Base-by-base conservation (phyloP, 2,113 vertebrate species). In the Sinocyclocheilus anophthalmus region DNA sequence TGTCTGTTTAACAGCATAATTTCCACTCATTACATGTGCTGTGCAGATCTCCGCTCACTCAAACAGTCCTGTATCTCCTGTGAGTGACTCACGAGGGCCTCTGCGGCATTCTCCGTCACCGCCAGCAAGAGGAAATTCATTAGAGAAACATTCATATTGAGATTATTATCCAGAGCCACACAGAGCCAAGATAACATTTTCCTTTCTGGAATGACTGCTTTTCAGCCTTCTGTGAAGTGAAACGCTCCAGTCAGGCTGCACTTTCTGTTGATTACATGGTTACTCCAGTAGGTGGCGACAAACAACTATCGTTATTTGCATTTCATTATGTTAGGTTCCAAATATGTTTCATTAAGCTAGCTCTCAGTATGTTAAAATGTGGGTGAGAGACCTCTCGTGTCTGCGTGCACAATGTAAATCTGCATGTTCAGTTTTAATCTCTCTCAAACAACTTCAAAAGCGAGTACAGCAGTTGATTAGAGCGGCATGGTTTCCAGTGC, bases 61-160 rank as follows among this genome's bases (percentile, higher is more conserved):
- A 81, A 50, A 84, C 75, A 69, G 22, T 22, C 20, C 42, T 79
- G 80, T 3, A n/a, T 24, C 20, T 61, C 59, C 55, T 53, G 53
- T 11, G 11, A n/a, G 39, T 55, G 30, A 77, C 55, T 82, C 61
- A 82, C 13, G 42, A 33, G 57, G 83, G 24, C 75, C 55, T 6
- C 26, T 85, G 87, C 87, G 79, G 85, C 87, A 88, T 72, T 87
- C 79, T 4, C 37, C 73, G 26, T 82, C 65, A 37, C 16, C 20
- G n/a, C 37, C 50, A 37, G 7, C 42, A 55, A 76, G 55, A 8
- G 70, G 55, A 88, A 88, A 77, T 72, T 84, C 53, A 84, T 76
- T 45, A 75, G 57, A 76, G 24, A 70, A 75, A 8, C 59, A 85
- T 83, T 88, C 48, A 85, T 85, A 85, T 63, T 76, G 59, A 85